Base-by-base conservation (phyloP, 2,888 invertebrate genomes). In the Ichneumon xanthorius region DNA sequence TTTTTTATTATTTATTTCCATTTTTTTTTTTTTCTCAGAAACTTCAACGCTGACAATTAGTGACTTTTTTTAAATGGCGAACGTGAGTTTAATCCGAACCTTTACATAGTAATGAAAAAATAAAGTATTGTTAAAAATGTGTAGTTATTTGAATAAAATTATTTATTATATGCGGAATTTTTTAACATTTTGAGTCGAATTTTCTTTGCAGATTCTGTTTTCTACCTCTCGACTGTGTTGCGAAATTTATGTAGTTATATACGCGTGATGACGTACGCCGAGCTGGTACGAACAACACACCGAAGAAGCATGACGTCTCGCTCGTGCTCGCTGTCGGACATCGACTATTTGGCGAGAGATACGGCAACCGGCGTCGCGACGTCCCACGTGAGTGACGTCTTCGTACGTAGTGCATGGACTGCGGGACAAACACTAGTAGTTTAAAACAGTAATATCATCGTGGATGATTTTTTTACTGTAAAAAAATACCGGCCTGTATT, bases 301-400 rank as follows among this genome's bases (percentile, higher is more conserved):
- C 45, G 19, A 48, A 77, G 40, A 77, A 37, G 45, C 68, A 30
- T 58, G 55, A 68, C 68, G 68, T 68, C n/a, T 78, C 53, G 33
- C 16, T 48, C 22, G 53, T 22, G 65, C n/a, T 40, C 40, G 53
- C 40, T 55, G 19, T 45, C 48, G 16, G 30, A 4, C 26, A 58
- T 70, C 78, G 70, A 70, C 58, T 68, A 82, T 82, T 82, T 77
- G 73, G 71, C 82, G 70, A 65, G 70, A 14, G 63, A 77, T 48
- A 40, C 65, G 63, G n/a, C 55, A 40, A 55, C 58, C 61, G 30
- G 30, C 77, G 30, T 77, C 61, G 78, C 58, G 48, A 37, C 68
- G 55, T 30, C 58, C n/a, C 68, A 33, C 40, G 45, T 72, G 65
- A 71, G 82, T 77, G 77, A 82, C 77, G 63, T 65, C 77, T 77